Percentiles rank a stretch among this genome's conserved stretches.
These are phyloP conservation scores for Yponomeuta cagnagella DNA, from an alignment of 2,888 invertebrate genomes.

Conservation along the genomic window DNA sequence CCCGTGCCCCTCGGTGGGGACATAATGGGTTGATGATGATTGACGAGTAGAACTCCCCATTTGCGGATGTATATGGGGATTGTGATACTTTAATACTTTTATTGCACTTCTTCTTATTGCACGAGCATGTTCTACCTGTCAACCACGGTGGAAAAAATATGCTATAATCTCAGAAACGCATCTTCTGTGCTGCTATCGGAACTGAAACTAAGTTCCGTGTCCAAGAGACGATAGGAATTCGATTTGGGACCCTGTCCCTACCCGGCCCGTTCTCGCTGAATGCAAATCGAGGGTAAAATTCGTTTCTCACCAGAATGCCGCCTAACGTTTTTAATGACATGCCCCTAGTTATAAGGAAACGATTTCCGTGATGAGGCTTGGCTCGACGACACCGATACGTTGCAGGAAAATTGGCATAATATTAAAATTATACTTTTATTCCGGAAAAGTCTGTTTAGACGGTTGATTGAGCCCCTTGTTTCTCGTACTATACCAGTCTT, in stretches of 20 bases:
- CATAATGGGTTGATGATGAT: no score
- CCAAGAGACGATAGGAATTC: conserved; percentile 64
- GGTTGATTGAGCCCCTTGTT: no score
- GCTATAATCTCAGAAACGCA: no score
- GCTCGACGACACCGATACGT: neutral
- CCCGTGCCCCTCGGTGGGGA: no score
- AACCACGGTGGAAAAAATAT: no score
- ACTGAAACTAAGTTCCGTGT: conserved; percentile 19
- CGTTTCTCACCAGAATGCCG: conserved; percentile 47
- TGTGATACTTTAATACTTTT: no score
- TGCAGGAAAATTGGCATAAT: neutral
- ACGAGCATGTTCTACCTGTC: no score
- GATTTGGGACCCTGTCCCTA: conserved; percentile 51
- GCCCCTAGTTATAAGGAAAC: neutral
- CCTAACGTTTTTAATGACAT: conserved; percentile 43
- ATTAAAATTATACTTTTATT: neutral
- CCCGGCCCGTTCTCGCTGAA: conserved; percentile 52
- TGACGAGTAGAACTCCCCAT: no score
- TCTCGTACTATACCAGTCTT: no score
- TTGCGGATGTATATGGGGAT: no score
- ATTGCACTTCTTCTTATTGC: no score
- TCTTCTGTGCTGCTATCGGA: neutral
- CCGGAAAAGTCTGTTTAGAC: neutral
- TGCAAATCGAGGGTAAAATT: conserved; percentile 59
- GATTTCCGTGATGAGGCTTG: neutral